Evolutionary conservation across 2,113 vertebrate genomes (phyloP), one percentile per base, ranked within the genome.

Genomic region (Clarias gariepinus): DNA sequence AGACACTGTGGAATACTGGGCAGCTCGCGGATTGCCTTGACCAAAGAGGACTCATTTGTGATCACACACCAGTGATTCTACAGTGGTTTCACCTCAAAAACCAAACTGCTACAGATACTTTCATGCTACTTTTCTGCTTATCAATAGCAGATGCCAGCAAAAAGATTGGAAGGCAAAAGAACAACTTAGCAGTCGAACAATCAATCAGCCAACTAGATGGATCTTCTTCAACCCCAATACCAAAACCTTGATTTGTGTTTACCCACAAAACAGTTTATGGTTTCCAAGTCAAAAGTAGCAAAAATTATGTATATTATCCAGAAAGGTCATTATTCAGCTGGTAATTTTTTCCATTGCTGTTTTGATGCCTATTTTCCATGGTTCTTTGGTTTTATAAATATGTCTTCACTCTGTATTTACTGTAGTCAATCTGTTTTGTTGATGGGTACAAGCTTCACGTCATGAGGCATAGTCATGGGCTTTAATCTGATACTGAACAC

Each of bases 131-230:
- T 87, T 76, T 85, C 55, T 57, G 7, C 47, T 47, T 47, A 88
- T 90, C 87, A 76, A 58, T 66, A 92, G 88, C 89, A 92, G 89
- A 92, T 91, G 91, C 78, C 82, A 83, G 73, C 19, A 76, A 57
- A 64, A 64, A 25, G 55, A 23, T 23, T 57, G 55, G 58, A 53
- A 83, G 79, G 77, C 57, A 68, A 63, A 82, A 79, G 30, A 85
- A 74, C 25, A 77, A 80, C 83, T 41, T 36, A 57, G 64, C 85
- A 19, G 53, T 52, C 41, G 41, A 78, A 33, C 68, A 87, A 83
- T 86, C 79, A 88, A 82, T 89, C 77, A 88, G 68, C 33, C 61
- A 86, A 63, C n/a, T 58, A 84, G 82, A 82, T 85, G 58, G 55
- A 58, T 86, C 81, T 83, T 30, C 84, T 52, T 79, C 47, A 0